These are phyloP conservation scores for Murina feae DNA, from an alignment of 2,113 vertebrate genomes.

Conservation along the genomic window DNA sequence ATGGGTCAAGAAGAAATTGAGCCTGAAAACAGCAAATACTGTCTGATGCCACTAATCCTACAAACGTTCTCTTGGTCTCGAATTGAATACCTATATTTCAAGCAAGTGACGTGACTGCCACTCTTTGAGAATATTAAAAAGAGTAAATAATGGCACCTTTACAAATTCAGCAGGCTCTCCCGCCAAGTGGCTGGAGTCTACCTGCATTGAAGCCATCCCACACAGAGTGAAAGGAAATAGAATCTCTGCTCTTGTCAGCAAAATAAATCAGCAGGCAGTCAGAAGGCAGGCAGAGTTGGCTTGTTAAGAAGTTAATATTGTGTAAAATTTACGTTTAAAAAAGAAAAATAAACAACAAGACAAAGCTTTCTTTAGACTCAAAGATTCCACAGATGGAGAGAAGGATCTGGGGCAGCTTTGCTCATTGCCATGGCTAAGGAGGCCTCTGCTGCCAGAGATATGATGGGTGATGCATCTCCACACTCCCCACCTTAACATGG, in stretches of 20 bases:
- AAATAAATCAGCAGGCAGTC: neutral
- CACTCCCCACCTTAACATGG: neutral
- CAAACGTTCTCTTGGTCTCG: neutral
- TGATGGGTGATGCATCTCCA: rapidly evolving
- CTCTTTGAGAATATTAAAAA: constrained; percentile 44
- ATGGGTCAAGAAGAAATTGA: neutral
- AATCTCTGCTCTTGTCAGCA: constrained; percentile 11
- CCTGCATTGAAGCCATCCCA: neutral
- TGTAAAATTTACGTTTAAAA: neutral
- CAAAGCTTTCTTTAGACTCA: neutral
- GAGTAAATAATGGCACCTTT: constrained; percentile 63
- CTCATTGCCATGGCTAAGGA: neutral
- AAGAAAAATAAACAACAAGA: neutral
- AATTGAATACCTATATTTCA: neutral
- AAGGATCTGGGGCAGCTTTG: neutral
- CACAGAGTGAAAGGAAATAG: constrained; percentile 17
- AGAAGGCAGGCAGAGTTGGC: neutral
- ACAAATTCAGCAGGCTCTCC: constrained; percentile 39
- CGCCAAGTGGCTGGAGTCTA: constrained; percentile 17
- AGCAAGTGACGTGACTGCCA: neutral
- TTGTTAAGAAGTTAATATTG: constrained; percentile 39
- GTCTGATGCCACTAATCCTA: neutral
- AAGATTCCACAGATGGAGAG: neutral
- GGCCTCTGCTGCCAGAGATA: neutral
- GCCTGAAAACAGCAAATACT: neutral